Conservation (phyloP, 2,888 invertebrate species). For the Deilephila porcellus region DNA sequence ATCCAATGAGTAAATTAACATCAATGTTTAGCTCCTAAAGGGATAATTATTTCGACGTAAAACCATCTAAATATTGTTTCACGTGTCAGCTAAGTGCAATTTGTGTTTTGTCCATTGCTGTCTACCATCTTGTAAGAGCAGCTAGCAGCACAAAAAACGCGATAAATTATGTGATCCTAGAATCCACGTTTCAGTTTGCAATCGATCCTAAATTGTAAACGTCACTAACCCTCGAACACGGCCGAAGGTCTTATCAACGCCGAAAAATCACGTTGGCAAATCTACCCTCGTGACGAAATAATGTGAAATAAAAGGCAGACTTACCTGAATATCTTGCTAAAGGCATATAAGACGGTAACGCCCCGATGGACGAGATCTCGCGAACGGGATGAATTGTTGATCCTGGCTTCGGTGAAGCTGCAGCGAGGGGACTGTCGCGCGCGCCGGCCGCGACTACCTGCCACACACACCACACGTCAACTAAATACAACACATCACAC, state of each 20-base stretch:
- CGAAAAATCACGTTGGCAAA: slow-evolving; percentile 15
- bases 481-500: slow-evolving; percentile 46
- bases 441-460: slow-evolving; percentile 79
- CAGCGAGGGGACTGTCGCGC: slow-evolving; percentile 71
- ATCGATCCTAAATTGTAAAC: slow-evolving; percentile 1
- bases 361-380: slow-evolving; percentile 91
- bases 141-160: background rate
- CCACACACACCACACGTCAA: slow-evolving; percentile 54
- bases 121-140: background rate
- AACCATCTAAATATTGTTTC: background rate
- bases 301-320: slow-evolving; percentile 55
- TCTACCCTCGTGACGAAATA: slow-evolving; percentile 16
- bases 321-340: slow-evolving; percentile 96
- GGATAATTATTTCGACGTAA: background rate
- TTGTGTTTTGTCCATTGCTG: background rate
- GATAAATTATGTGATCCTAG: background rate
- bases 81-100: slow-evolving; percentile 3
- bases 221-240: slow-evolving; percentile 1
- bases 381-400: slow-evolving; percentile 82
- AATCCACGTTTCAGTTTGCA: slow-evolving; percentile 1
- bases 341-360: slow-evolving; percentile 98
- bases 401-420: slow-evolving; percentile 70
- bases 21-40: no score
- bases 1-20: no score
- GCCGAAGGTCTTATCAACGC: background rate